These are phyloP conservation scores for Mus spicilegus DNA, from an alignment of 2,113 vertebrate genomes.

Conservation along the genomic window DNA sequence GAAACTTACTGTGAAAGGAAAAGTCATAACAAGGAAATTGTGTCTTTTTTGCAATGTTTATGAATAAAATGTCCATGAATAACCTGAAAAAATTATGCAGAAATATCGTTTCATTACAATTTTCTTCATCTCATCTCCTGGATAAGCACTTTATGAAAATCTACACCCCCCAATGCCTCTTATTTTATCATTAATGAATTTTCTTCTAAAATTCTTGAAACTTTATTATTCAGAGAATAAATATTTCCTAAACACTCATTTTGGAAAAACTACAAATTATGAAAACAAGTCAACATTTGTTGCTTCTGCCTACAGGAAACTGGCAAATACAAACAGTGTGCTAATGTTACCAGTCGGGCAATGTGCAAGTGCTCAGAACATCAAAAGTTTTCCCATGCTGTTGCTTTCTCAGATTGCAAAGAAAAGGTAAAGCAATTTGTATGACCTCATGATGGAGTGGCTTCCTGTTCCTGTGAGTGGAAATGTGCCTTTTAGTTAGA, in stretches of 20 bases:
- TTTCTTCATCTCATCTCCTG: background rate
- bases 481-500: slow-evolving; percentile 23
- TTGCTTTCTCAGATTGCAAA: slow-evolving; percentile 82
- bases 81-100: background rate
- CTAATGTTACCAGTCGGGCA: background rate
- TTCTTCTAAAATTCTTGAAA: background rate
- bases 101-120: background rate
- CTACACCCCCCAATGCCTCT: no score
- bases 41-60: background rate
- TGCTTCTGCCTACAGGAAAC: slow-evolving; percentile 62
- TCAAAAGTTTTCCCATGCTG: slow-evolving; percentile 71
- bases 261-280: slow-evolving; percentile 8
- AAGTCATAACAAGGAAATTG: background rate
- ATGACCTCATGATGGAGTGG: background rate
- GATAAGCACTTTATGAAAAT: background rate
- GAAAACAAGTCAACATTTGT: slow-evolving; percentile 31
- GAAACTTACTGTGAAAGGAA: background rate
- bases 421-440: slow-evolving; percentile 77
- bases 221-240: slow-evolving; percentile 16
- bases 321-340: slow-evolving; percentile 77
- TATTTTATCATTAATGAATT: background rate
- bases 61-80: background rate
- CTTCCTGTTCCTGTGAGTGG: background rate
- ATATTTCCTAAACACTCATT: background rate
- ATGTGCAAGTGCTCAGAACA: slow-evolving; percentile 66